These are phyloP conservation scores for Misgurnus anguillicaudatus DNA, from an alignment of 2,113 vertebrate species.

Conservation along the genomic window DNA sequence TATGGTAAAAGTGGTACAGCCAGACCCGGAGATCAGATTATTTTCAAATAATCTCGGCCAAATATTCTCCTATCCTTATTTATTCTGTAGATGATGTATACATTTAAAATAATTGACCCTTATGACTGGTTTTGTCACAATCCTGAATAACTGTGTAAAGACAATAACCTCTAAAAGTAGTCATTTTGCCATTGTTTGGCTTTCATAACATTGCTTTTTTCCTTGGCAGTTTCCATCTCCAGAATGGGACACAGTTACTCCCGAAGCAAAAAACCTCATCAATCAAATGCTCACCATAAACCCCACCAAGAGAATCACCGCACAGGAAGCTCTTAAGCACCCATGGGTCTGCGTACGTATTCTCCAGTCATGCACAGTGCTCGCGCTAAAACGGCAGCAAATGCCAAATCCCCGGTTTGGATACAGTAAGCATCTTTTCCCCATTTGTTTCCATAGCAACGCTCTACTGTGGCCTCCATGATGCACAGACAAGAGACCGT, in stretches of 20 bases:
- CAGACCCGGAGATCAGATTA: no score
- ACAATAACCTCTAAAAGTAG: no score
- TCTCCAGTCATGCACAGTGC: conserved; percentile 20
- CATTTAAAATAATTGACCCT: no score
- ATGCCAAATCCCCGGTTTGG: neutral
- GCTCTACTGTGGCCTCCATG: conserved; percentile 97
- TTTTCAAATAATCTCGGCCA: no score
- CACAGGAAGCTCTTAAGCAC: conserved; percentile 95
- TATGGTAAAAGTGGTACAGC: no score
- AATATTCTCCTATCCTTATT: no score
- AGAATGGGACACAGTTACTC: conserved; percentile 96
- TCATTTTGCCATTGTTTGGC: neutral
- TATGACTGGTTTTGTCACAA: no score
- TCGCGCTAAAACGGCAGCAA: neutral
- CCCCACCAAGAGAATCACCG: conserved; percentile 95
- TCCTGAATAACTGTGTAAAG: no score
- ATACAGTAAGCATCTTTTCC: neutral
- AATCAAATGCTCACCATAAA: conserved; percentile 99
- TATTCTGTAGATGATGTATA: no score
- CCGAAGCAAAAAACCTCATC: conserved; percentile 97
- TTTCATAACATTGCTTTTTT: neutral
- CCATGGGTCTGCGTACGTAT: conserved; percentile 98
- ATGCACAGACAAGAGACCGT: conserved; percentile 99
- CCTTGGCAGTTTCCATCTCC: conserved; percentile 87
- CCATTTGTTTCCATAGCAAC: conserved; percentile 81